phyloP scores from a whole-genome alignment of 2,888 invertebrate genomes.

The Ctenicera cuprea region DNA sequence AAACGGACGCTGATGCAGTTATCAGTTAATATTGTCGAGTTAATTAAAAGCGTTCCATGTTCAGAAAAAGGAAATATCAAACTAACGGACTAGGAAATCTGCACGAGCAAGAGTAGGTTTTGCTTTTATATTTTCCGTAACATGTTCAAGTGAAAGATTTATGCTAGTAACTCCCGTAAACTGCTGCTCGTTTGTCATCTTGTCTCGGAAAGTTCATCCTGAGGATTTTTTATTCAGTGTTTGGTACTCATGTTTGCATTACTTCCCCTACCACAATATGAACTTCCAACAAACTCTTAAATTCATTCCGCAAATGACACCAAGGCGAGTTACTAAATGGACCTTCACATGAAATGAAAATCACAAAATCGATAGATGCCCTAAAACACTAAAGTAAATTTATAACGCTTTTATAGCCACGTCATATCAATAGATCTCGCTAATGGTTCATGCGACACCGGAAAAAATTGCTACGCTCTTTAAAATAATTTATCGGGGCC shows the following conservation, averaged over 20 bases:
- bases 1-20: background rate
- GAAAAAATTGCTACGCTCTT: slow-evolving; percentile 14
- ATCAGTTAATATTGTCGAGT: background rate
- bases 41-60: slow-evolving; percentile 11
- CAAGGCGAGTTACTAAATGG: slow-evolving; percentile 14
- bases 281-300: slow-evolving; percentile 11
- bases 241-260: slow-evolving; percentile 22
- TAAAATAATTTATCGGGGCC: slow-evolving; percentile 24
- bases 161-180: slow-evolving; percentile 28
- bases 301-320: slow-evolving; percentile 9
- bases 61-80: slow-evolving; percentile 9
- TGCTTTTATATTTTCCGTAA: slow-evolving; percentile 28
- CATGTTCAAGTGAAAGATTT: slow-evolving; percentile 41
- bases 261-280: background rate
- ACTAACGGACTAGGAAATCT: background rate
- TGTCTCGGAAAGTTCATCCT: slow-evolving; percentile 35
- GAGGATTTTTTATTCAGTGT: slow-evolving; percentile 32
- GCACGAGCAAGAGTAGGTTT: background rate
- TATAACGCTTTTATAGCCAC: slow-evolving; percentile 26
- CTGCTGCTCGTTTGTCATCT: slow-evolving; percentile 40
- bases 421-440: slow-evolving; percentile 35
- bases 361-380: slow-evolving; percentile 33
- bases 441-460: slow-evolving; percentile 23
- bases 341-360: slow-evolving; percentile 18
- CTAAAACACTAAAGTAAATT: slow-evolving; percentile 23